Conservation (phyloP, 2,797 vertebrate genomes). For the Halcyon smyrnensis region DNA sequence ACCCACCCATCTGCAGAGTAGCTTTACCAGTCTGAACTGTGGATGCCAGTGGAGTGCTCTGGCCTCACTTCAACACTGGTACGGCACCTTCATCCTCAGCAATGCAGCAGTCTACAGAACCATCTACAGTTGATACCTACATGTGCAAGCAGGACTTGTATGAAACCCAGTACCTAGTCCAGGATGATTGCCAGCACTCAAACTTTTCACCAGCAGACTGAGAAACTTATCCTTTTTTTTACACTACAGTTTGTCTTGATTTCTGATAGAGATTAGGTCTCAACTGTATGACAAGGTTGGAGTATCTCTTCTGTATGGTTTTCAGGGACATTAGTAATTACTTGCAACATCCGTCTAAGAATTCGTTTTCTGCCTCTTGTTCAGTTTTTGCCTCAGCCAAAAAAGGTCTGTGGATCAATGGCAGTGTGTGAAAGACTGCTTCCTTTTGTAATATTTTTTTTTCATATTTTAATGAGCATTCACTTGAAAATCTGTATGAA, state of each 20-base stretch:
- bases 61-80: background rate
- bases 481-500: background rate
- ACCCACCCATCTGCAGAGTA: background rate
- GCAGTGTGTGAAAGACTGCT: background rate
- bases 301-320: background rate
- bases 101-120: background rate
- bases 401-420: background rate
- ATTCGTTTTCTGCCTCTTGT: background rate
- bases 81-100: accelerated
- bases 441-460: background rate
- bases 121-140: accelerated
- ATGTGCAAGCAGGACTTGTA: accelerated
- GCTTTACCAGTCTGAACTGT: background rate
- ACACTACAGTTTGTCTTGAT: background rate
- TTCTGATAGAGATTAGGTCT: background rate
- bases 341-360: background rate
- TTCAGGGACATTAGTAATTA: background rate
- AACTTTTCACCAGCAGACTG: background rate
- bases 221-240: background rate
- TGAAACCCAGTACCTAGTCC: background rate
- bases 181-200: background rate
- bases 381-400: background rate
- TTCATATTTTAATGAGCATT: background rate
- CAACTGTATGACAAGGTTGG: background rate
- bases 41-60: background rate